Evolutionary conservation across 2,888 invertebrate species (phyloP), one percentile per base, ranked within the genome.

Genomic region (Macropis europaea): DNA sequence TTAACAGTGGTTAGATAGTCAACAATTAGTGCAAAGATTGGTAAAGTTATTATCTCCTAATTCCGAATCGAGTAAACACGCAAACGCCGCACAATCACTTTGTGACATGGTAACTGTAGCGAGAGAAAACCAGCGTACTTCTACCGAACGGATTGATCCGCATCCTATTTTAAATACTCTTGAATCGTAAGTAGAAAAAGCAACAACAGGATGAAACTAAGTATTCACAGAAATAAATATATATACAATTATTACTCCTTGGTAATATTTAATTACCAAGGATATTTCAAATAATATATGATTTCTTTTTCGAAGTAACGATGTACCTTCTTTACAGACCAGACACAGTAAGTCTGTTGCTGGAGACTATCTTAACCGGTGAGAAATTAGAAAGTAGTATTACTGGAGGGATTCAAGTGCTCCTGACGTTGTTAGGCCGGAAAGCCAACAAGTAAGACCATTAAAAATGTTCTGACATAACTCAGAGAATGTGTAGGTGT

Each of bases 1-100:
- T 77, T 88, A 86, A 22, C 91, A 98, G 97, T 98, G 97, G 97
- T 92, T 98, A 86, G 95, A 96, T 89, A 95, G 96, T 90, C 95
- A 97, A 90, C 93, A 94, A 90, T 93, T 98, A 86, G 94, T 98
- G 79, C 95, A 96, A 91, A 94, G 94, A 89, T 92, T 98, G 88
- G 92, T 94, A 73, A 92, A 91, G 76, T 89, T 94, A 82, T 91
- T 94, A 85, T 92, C 94, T 84, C 92, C 94, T 75, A 92, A 93
- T 78, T 91, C 93, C 81, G 94, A 95, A 85, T 92, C 93, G 83
- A 95, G 95, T 84, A 94, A 95, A 85, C 96, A 97, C 88, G 93
- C 93, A 86, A 97, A 97, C 92, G 96, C 96, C 85, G 94, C 97
- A 83, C 95, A 96, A 91, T 93, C 97, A 90, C 93, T 98, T 85